Base-by-base conservation (phyloP, 2,888 invertebrate genomes). In the Ormyrus nitidulus region DNA sequence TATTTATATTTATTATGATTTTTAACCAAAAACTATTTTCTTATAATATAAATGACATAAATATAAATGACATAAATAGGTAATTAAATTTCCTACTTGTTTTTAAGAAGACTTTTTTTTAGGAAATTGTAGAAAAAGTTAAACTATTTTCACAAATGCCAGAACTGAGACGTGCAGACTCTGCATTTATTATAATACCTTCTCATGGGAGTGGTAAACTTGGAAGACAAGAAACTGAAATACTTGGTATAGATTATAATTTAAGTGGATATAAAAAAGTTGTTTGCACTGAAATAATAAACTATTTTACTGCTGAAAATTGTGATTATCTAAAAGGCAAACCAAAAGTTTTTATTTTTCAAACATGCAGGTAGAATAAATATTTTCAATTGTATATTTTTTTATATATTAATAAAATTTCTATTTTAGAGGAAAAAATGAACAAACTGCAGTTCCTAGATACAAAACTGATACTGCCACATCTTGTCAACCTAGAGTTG, bases 321-420 rank as follows among this genome's bases (percentile, higher is more conserved):
- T 92, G 93, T 82, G 89, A 89, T 11, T 82, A 89, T 61, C 88
- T 93, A 6, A 89, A 89, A 10, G 92, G 92, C 34, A 93, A 93
- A 84, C 93, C 93, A 54, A 93, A 93, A 86, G 81, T 93, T 54
- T 93, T 93, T 84, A 91, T 93, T 80, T 92, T 93, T 81, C 93
- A 93, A 90, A 91, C 92, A 2, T 93, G 93, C 86, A 92, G 92
- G 89, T 87, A 82, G 6, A 81, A 9, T 19, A 10, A 58, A 62
- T n/a, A 49, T 51, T 71, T 44, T 53, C 59, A 44, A 49, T 2
- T 59, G 3, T 3, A 13, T 62, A 61, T 13, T 68, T 48, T 34
- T 7, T 53, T n/a, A 61, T 19, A 59, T 34, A 10, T 53, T 54
- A 49, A 66, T 19, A 19, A 19, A 19, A 19, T 19, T 68, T 65